Conservation (phyloP, 2,888 invertebrate genomes). For the Desoria tigrina region DNA sequence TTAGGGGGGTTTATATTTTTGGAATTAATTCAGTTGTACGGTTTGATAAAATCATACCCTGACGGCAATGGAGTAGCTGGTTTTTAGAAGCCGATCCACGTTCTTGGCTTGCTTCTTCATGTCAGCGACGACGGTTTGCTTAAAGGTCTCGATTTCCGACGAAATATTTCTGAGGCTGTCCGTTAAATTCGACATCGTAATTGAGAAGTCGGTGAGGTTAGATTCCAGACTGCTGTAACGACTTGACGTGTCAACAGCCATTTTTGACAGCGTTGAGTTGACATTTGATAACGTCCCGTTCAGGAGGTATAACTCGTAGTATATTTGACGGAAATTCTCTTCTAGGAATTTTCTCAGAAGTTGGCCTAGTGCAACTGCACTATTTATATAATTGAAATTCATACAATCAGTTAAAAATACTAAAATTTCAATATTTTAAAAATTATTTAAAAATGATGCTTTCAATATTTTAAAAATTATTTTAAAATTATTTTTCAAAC, state of each 20-base stretch:
- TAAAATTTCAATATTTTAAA: conserved; percentile 1
- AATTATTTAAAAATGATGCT: background rate
- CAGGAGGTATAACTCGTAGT: conserved; percentile 16
- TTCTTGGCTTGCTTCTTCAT: background rate
- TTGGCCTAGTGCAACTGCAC: conserved; percentile 37
- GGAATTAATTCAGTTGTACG: no score
- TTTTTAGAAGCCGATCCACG: background rate
- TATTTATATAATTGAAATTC: no score
- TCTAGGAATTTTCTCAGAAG: conserved; percentile 36
- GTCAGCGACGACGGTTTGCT: background rate
- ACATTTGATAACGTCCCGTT: background rate
- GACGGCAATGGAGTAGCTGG: background rate
- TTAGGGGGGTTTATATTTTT: no score
- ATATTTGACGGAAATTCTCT: conserved; percentile 32
- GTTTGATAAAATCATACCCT: background rate
- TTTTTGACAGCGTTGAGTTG: no score
- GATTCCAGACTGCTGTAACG: no score
- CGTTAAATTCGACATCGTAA: no score
- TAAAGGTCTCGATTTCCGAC: background rate
- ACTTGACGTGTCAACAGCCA: no score
- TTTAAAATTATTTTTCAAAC: no score
- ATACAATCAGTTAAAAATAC: no score
- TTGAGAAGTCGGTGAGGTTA: no score
- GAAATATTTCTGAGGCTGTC: background rate
- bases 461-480: background rate